Evolutionary conservation across 2,888 invertebrate genomes (phyloP).

Genomic region (Strigamia transsilvanica): DNA sequence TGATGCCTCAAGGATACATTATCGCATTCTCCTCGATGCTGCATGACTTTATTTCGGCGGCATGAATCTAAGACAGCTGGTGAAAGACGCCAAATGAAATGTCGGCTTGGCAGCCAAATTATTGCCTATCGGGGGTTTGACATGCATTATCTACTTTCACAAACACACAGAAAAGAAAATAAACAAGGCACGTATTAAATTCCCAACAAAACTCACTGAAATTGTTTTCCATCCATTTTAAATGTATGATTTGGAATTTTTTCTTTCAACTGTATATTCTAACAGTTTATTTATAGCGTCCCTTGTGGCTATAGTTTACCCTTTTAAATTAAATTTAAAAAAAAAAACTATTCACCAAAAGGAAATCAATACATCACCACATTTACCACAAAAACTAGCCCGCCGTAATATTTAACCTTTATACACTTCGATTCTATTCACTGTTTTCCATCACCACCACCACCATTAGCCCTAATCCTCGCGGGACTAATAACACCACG

Average conservation of each 20-base stretch:
- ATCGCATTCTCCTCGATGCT: neutral
- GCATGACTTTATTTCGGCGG: neutral
- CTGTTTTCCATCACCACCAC: constrained; percentile 13
- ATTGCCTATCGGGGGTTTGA: constrained; percentile 23
- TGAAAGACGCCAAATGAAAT: neutral
- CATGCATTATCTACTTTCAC: constrained; percentile 8
- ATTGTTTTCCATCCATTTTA: no score
- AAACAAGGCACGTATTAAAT: neutral
- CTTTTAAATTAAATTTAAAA: no score
- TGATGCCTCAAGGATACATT: constrained; percentile 26
- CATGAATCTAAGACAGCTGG: neutral
- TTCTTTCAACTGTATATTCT: no score
- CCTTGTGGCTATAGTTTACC: no score
- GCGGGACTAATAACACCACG: neutral
- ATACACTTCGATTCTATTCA: constrained; percentile 26
- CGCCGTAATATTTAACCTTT: constrained; percentile 20
- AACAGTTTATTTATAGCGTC: no score
- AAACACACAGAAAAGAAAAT: neutral
- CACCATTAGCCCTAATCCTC: constrained; percentile 31
- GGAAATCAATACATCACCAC: neutral
- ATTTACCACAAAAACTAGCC: constrained; percentile 3
- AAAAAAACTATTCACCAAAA: neutral
- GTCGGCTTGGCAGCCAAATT: neutral
- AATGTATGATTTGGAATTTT: no score
- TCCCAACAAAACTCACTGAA: neutral